phyloP scores from a whole-genome alignment of 1,140 invertebrate species.

The Mesaphorura yosii region DNA sequence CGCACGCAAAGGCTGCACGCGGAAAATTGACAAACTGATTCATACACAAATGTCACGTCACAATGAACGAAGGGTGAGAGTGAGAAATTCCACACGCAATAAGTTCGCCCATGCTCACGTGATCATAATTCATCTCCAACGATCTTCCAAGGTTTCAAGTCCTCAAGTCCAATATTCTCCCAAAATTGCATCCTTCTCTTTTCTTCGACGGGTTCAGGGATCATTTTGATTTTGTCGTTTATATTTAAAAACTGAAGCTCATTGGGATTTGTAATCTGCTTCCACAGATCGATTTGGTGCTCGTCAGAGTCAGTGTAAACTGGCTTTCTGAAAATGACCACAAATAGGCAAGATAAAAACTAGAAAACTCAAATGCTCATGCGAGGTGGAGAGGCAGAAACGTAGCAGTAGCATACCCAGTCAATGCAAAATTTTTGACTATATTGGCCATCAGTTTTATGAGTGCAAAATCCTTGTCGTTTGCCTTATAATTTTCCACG shows the following conservation, averaged over 20 bases:
- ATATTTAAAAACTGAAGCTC: conserved; percentile 5
- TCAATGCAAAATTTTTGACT: conserved; percentile 3
- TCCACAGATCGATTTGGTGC: conserved; percentile 8
- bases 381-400: not conserved
- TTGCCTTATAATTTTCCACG: not conserved
- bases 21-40: too few relatives aligned
- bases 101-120: too few relatives aligned
- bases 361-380: too few relatives aligned
- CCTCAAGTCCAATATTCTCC: not conserved
- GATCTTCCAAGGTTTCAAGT: conserved; percentile 4
- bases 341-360: not conserved
- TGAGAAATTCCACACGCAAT: too few relatives aligned
- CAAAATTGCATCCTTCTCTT: conserved; percentile 20
- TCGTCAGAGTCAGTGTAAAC: conserved; percentile 6
- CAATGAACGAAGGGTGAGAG: too few relatives aligned
- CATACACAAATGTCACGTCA: too few relatives aligned
- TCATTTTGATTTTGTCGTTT: conserved; percentile 23
- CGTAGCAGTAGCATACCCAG: not conserved
- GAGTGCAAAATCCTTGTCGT: conserved; percentile 1
- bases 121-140: too few relatives aligned
- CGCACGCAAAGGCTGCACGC: too few relatives aligned
- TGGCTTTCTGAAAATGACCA: conserved; percentile 13
- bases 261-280: conserved; percentile 4
- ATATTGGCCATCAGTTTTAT: conserved; percentile 4
- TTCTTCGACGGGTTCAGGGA: conserved; percentile 13